Base-by-base conservation (phyloP, 2,797 vertebrate species). In the Molossus alvarezi region DNA sequence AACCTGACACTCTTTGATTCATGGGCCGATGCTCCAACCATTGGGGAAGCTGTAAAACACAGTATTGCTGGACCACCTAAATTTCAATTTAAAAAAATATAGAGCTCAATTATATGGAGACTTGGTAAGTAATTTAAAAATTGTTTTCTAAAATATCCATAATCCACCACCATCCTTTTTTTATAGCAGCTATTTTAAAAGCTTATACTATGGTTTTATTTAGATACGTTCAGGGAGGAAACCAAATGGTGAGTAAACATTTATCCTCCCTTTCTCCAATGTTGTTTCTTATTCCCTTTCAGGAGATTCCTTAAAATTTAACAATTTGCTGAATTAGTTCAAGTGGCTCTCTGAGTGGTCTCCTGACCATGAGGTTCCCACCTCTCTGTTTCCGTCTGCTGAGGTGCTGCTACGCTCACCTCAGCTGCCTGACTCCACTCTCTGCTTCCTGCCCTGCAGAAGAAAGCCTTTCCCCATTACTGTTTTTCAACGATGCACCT, bases 21-120 rank as follows among this genome's bases (percentile, higher is more conserved):
- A 6, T 45, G 41, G 41, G 41, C 41, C 41, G 6, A 45, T 45
- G 41, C 41, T 45, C 41, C 41, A 45, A 45, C 41, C 41, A 45
- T 6, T 45, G 14, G 93, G 14, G 20, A 79, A 65, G 86, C 12
- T 7, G 25, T 88, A 67, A 86, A 92, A 71, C 29, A 77, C 11
- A 71, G 9, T 75, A 69, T 83, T 18, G 67, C 6, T 27, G 25
- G 18, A 3, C 10, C 12, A 87, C 14, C 13, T 84, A 89, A 53
- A 57, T 90, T 94, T 95, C 88, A 3, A 58, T 67, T 90, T 88
- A 93, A 90, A 23, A 75, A 86, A 12, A 90, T 83, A 85, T 89
- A 53, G 20, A 79, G 27, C 14, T 77, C 29, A 55, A 51, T 76
- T 94, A 69, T 73, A 29, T 77, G 29, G 45, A 81, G 14, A 90